Base-by-base conservation (phyloP, 2,888 invertebrate genomes). In the Ormyrus nitidulus region DNA sequence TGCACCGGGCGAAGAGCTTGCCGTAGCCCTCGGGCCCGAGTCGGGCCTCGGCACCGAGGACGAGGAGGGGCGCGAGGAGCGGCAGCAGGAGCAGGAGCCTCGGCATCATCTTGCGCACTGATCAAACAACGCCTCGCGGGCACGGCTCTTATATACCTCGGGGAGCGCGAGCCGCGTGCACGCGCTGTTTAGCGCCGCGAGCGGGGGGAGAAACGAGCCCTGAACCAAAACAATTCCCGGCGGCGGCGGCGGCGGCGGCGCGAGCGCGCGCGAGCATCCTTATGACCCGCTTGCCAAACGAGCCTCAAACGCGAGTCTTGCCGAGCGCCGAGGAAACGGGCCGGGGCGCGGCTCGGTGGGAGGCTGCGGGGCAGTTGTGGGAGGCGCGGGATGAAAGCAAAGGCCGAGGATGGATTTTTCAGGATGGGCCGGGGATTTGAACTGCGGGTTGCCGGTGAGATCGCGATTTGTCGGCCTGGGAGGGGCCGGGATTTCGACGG, bases 161-260 rank as follows among this genome's bases (percentile, higher is more conserved):
- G 71, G 78, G 1, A 9, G 59, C 7, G 34, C 0, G 58, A 19
- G 19, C 19, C 69, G 68, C 79, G 79, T 87, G 86, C 87, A 89
- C 89, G 89, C 89, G 89, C 89, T 90, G 89, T 90, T 90, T 90
- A 89, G 87, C 89, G 88, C 88, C 86, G 86, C 84, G 82, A 82
- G 80, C 74, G 73, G 75, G 72, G 79, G 73, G 53, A 19, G 72
- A 10, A 9, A 34, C 48, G 62, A 54, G 64, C 81, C 78, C 66
- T 78, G 62, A 87, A 88, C 86, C 88, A 88, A 89, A 88, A 89
- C 89, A 89, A 88, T 88, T 62, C 46, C 34, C 44, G 72, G 58
- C 46, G 65, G 51, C 49, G n/a, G 54, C 8, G n/a, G 19, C n/a
- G 10, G 6, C 8, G 86, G 84, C 86, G 87, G 86, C 86, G 86